A percentile compares a stretch with the other conserved stretches of the same genome.
Evolutionary conservation across 2,888 invertebrate species (phyloP).

Genomic region (Melipona bicolor): DNA sequence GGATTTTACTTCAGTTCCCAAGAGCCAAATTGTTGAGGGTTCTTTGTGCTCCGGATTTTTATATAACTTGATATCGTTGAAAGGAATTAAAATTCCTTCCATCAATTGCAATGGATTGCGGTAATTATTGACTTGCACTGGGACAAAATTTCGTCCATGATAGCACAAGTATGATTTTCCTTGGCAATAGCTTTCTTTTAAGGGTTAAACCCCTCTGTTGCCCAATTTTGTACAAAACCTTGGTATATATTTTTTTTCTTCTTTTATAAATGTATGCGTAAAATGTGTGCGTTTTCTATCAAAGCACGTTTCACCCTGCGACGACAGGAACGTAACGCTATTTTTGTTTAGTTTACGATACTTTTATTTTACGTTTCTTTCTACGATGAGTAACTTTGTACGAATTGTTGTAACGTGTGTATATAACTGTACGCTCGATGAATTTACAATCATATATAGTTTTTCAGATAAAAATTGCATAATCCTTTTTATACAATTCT

Average conservation of each 20-base stretch:
- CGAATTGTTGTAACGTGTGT: constrained; percentile 39
- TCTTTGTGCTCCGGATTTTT: background rate
- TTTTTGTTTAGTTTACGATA: constrained; percentile 15
- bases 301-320: constrained; percentile 47
- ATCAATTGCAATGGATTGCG: too few relatives aligned
- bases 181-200: background rate
- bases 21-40: background rate
- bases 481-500: background rate
- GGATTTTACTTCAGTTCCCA: background rate
- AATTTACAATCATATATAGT: background rate
- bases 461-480: rapidly evolving
- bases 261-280: background rate
- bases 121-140: too few relatives aligned
- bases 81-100: too few relatives aligned
- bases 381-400: constrained; percentile 6
- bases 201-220: constrained; percentile 1
- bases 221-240: constrained; percentile 9
- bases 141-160: too few relatives aligned
- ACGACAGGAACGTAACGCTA: constrained; percentile 15
- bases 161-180: background rate
- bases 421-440: constrained; percentile 3
- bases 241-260: background rate
- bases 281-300: constrained; percentile 9
- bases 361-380: constrained; percentile 8
- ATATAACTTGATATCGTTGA: background rate